A percentile compares a stretch with the other conserved stretches of the same genome.
Conservation (phyloP, 2,113 vertebrate genomes). For the Cettia cetti region DNA sequence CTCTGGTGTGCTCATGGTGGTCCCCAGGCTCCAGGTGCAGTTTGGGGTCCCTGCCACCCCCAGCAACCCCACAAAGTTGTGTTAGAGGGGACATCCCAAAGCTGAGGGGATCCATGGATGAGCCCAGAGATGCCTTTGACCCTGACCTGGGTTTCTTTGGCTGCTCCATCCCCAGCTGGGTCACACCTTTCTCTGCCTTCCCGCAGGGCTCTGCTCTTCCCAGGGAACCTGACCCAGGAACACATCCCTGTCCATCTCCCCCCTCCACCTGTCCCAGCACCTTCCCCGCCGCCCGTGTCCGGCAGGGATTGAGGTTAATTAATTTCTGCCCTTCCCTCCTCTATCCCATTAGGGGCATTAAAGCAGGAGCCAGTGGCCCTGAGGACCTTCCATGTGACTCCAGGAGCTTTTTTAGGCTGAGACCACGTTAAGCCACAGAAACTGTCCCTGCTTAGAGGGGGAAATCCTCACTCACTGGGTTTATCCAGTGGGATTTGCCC, state of each 20-base stretch:
- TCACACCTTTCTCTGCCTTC: not conserved
- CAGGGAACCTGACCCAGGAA: not conserved
- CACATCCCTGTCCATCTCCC: not conserved
- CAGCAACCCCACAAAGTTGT: not conserved
- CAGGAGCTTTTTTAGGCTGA: not conserved
- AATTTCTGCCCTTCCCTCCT: conserved; percentile 1
- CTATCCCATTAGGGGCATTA: conserved; percentile 52
- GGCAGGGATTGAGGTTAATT: not conserved
- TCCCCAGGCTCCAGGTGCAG: not conserved
- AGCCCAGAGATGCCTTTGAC: not conserved
- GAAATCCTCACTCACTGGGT: fast-evolving
- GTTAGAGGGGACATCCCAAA: not conserved
- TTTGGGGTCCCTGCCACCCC: not conserved
- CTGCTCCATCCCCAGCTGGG: not conserved
- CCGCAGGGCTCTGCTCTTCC: not conserved
- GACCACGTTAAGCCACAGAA: not conserved
- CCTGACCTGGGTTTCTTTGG: fast-evolving
- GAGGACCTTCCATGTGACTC: not conserved
- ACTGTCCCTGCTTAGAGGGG: not conserved
- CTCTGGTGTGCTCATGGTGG: not conserved
- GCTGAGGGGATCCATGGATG: fast-evolving
- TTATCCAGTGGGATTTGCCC: not conserved
- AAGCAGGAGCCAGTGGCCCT: not conserved
- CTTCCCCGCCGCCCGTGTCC: not conserved
- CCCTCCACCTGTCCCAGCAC: not conserved